Percentiles rank a stretch among this genome's conserved stretches.
phyloP scores from a whole-genome alignment of 2,113 vertebrate genomes.

The Morone chrysops region DNA sequence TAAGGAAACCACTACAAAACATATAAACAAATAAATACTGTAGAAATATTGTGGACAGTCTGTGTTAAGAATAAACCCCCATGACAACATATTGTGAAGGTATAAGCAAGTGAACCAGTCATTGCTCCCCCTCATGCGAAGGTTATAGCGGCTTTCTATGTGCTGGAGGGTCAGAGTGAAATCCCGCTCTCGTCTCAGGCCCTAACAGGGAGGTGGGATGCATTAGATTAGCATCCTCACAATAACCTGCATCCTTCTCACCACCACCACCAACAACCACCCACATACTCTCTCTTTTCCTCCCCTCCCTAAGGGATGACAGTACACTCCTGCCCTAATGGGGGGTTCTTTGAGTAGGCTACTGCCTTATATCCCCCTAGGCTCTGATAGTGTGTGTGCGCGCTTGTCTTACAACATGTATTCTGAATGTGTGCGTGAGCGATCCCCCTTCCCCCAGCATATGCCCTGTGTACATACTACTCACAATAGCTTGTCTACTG shows the following conservation, averaged over 20 bases:
- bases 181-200: slow-evolving; percentile 21
- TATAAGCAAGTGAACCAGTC: not conserved
- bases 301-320: slow-evolving; percentile 52
- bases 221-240: slow-evolving; percentile 61
- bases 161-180: slow-evolving; percentile 38
- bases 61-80: not conserved
- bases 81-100: not conserved
- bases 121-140: not conserved
- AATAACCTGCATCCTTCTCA: slow-evolving; percentile 65
- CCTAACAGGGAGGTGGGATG: slow-evolving; percentile 35
- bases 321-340: slow-evolving; percentile 73
- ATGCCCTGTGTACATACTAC: slow-evolving; percentile 62
- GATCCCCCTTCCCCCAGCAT: slow-evolving; percentile 60
- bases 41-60: not conserved
- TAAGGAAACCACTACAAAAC: not conserved
- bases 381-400: slow-evolving; percentile 39
- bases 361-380: slow-evolving; percentile 67
- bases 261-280: slow-evolving; percentile 56
- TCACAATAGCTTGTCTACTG: slow-evolving; percentile 66
- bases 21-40: no score
- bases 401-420: slow-evolving; percentile 47
- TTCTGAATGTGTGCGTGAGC: slow-evolving; percentile 39
- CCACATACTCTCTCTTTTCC: slow-evolving; percentile 54
- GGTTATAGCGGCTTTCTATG: slow-evolving; percentile 13
- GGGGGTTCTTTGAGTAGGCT: slow-evolving; percentile 71